A percentile compares a stretch with the other conserved stretches of the same genome.
phyloP scores from a whole-genome alignment of 2,888 invertebrate species.

The Anoplius nigerrimus region DNA sequence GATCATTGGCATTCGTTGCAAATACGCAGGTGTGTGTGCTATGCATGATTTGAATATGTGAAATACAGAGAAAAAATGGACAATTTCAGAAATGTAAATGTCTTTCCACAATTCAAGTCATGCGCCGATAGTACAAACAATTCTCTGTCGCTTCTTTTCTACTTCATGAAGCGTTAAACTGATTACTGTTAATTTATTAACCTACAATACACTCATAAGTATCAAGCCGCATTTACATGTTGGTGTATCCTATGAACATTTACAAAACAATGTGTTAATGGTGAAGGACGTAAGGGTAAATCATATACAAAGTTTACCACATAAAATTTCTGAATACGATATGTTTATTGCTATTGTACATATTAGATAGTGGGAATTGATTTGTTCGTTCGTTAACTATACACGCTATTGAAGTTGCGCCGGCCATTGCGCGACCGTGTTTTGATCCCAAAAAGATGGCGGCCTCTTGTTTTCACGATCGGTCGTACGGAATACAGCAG shows the following conservation, averaged over 20 bases:
- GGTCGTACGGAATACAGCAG: constrained; percentile 43
- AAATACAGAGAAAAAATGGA: too few species aligned
- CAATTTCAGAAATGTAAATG: too few species aligned
- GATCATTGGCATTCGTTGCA: too few species aligned
- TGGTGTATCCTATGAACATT: neutral
- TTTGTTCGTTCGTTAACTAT: neutral
- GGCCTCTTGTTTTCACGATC: constrained; percentile 65
- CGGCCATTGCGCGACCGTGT: constrained; percentile 67
- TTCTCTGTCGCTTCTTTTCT: too few species aligned
- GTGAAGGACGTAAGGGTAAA: neutral
- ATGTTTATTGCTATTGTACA: too few species aligned
- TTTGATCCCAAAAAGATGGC: constrained; percentile 70
- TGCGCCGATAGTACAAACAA: too few species aligned
- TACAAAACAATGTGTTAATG: neutral
- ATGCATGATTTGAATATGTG: too few species aligned
- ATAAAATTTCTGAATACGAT: neutral
- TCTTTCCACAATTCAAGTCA: too few species aligned
- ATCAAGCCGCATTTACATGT: constrained; percentile 5
- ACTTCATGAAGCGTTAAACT: too few species aligned
- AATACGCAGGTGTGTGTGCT: too few species aligned
- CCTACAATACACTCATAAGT: neutral
- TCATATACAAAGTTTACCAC: neutral
- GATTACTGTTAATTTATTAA: too few species aligned
- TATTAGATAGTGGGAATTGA: neutral
- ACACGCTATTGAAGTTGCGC: constrained; percentile 30